Conservation (phyloP, 2,888 invertebrate species). For the Brachycybe producta region DNA sequence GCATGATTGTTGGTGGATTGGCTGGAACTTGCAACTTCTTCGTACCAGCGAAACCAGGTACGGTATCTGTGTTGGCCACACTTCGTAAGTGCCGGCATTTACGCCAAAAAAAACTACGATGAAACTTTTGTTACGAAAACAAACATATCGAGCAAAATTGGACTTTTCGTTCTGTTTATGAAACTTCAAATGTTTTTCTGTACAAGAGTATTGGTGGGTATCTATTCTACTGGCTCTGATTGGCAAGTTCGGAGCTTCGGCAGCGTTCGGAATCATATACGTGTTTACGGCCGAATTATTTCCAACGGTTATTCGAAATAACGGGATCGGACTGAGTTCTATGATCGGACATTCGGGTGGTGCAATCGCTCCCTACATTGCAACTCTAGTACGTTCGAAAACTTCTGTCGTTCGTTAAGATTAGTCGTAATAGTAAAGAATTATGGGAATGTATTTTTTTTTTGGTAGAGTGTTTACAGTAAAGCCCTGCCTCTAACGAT, state of each 20-base stretch:
- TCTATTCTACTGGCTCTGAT: constrained; percentile 47
- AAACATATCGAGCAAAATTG: background rate
- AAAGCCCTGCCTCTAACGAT: constrained; percentile 46
- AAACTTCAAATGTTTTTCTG: background rate
- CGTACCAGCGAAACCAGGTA: constrained; percentile 6
- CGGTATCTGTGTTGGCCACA: background rate
- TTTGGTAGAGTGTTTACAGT: constrained; percentile 12
- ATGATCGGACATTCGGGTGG: constrained; percentile 75
- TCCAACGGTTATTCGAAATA: constrained; percentile 75
- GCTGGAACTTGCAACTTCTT: constrained; percentile 13
- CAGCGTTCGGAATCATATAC: constrained; percentile 73
- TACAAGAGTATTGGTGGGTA: constrained; percentile 14
- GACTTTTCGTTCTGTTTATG: background rate
- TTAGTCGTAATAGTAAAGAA: background rate
- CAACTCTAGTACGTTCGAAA: constrained; percentile 42
- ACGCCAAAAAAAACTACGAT: too few species aligned
- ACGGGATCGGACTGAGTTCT: constrained; percentile 72
- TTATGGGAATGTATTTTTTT: background rate
- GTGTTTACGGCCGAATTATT: constrained; percentile 77
- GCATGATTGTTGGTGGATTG: constrained; percentile 20
- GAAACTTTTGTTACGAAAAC: too few species aligned
- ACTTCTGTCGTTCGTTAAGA: background rate
- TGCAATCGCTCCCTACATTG: constrained; percentile 69
- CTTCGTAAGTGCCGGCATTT: too few species aligned
- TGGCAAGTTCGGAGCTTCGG: constrained; percentile 66